phyloP scores from a whole-genome alignment of 2,797 vertebrate genomes.

The Psittacula derbiana region DNA sequence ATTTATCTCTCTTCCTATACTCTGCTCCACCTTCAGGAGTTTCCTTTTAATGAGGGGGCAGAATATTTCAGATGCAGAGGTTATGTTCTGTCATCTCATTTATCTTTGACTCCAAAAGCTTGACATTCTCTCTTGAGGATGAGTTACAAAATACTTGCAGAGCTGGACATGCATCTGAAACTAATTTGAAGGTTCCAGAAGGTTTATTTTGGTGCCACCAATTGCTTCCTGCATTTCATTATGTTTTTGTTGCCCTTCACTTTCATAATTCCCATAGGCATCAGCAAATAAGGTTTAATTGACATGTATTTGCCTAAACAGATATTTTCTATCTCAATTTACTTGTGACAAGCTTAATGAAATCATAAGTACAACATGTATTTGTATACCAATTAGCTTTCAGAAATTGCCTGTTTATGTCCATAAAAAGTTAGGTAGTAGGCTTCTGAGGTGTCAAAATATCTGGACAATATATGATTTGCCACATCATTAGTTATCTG shows the following conservation, averaged over 20 bases:
- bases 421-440: background rate
- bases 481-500: background rate
- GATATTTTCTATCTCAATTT: constrained; percentile 52
- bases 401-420: background rate
- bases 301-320: constrained; percentile 29
- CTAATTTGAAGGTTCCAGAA: background rate
- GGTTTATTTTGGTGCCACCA: background rate
- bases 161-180: background rate
- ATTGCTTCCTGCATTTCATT: constrained; percentile 11
- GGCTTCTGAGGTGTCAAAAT: background rate
- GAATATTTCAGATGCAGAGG: constrained; percentile 16
- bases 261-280: background rate
- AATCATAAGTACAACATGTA: background rate
- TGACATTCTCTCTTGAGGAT: background rate
- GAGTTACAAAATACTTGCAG: background rate
- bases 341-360: constrained; percentile 13
- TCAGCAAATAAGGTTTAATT: constrained; percentile 21
- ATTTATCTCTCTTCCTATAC: background rate
- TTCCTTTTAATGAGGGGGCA: constrained; percentile 17
- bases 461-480: background rate
- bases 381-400: background rate
- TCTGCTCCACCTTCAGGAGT: background rate
- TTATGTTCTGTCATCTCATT: background rate
- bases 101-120: background rate
- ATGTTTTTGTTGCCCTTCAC: background rate